A percentile compares a stretch with the other conserved stretches of the same genome.
These are phyloP conservation scores for Amphimallon solstitiale DNA, from an alignment of 2,888 invertebrate species.

Conservation along the genomic window DNA sequence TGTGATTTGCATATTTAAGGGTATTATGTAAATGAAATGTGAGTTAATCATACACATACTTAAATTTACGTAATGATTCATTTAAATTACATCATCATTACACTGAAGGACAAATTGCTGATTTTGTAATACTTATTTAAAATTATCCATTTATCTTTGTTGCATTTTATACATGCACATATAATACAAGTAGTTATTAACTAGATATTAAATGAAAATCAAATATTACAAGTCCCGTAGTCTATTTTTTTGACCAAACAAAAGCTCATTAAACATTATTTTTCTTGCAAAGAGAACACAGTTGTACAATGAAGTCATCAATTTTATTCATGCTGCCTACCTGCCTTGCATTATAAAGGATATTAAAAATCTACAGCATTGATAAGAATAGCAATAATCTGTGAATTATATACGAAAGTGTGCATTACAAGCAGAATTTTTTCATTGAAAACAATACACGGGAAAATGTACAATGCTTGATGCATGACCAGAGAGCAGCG, in stretches of 20 bases:
- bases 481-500: constrained; percentile 18
- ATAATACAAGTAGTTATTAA: too few species aligned
- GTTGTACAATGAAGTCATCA: constrained; percentile 22
- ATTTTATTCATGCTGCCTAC: constrained; percentile 10
- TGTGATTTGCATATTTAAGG: constrained; percentile 4
- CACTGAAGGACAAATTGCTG: too few species aligned
- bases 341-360: constrained; percentile 21
- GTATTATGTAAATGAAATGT: constrained; percentile 17
- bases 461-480: background rate
- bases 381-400: constrained; percentile 18
- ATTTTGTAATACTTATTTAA: too few species aligned
- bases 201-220: too few species aligned
- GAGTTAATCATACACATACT: background rate
- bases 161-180: too few species aligned
- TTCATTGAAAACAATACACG: constrained; percentile 19
- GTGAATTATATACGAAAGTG: constrained; percentile 10
- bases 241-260: background rate
- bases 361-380: constrained; percentile 18
- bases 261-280: constrained; percentile 14
- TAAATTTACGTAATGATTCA: background rate
- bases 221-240: background rate
- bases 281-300: constrained; percentile 19
- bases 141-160: too few species aligned
- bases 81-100: too few species aligned
- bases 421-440: constrained; percentile 24